Evolutionary conservation across 64 coral and sea anemone genomes (phyloP).

Genomic region (Montipora sp.): DNA sequence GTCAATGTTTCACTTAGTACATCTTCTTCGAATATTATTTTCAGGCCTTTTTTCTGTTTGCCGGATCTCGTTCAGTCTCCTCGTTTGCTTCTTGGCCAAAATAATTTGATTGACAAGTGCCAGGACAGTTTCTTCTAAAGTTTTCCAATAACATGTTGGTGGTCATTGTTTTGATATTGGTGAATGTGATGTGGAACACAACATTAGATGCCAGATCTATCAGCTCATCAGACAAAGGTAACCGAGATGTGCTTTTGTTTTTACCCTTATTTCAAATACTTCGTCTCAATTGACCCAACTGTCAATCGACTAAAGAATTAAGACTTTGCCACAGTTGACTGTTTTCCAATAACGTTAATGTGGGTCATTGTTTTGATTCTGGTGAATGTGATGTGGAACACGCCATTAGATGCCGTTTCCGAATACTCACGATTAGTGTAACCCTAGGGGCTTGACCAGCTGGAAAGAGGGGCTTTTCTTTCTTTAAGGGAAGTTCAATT

Average conservation of each 20-base stretch:
- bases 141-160: slow-evolving; percentile 1
- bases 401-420: neutral
- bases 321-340: no score
- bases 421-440: no score
- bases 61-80: neutral
- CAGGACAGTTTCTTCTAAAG: no score
- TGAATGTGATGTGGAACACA: slow-evolving; percentile 16
- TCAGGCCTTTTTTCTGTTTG: neutral
- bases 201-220: slow-evolving; percentile 8
- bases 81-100: no score
- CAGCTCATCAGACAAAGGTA: slow-evolving; percentile 3
- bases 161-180: slow-evolving; percentile 18
- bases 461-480: no score
- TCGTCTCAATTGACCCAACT: no score
- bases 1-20: neutral
- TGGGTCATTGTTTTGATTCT: slow-evolving; percentile 31
- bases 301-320: no score
- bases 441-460: no score
- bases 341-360: neutral
- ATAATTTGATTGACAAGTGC: neutral
- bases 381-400: slow-evolving; percentile 27
- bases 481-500: no score
- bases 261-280: neutral
- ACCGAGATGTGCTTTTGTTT: neutral
- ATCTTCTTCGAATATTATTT: neutral